phyloP scores from a whole-genome alignment of 2,888 invertebrate genomes.

The Ferdinandea cuprea region DNA sequence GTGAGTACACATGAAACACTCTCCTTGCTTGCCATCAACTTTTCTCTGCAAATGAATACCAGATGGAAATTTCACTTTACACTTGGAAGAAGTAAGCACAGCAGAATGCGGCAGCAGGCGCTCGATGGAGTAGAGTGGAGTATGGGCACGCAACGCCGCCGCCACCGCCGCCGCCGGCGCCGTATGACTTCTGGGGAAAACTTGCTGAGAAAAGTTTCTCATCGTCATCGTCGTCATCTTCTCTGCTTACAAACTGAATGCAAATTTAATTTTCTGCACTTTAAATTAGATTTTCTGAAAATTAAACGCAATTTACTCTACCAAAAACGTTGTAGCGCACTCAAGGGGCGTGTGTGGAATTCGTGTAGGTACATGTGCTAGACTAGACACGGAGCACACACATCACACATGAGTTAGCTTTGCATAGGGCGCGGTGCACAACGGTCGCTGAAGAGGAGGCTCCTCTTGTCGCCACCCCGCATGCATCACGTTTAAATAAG shows the following conservation, averaged over 20 bases:
- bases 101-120: slow-evolving; percentile 13
- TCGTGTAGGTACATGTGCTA: slow-evolving; percentile 57
- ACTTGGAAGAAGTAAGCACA: slow-evolving; percentile 36
- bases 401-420: slow-evolving; percentile 62
- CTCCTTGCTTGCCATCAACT: slow-evolving; percentile 57
- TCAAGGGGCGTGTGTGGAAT: slow-evolving; percentile 54
- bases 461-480: not conserved
- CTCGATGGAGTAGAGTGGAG: too few species aligned
- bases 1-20: slow-evolving; percentile 38
- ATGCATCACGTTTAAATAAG: slow-evolving; percentile 52
- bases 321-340: slow-evolving; percentile 56
- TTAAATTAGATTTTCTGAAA: slow-evolving; percentile 74
- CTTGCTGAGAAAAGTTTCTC: slow-evolving; percentile 65
- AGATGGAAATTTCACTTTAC: slow-evolving; percentile 71
- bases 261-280: slow-evolving; percentile 75
- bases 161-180: too few species aligned
- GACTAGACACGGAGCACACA: slow-evolving; percentile 70
- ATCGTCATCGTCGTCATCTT: slow-evolving; percentile 62
- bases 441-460: slow-evolving; percentile 38
- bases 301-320: slow-evolving; percentile 74
- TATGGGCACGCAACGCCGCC: slow-evolving; percentile 4
- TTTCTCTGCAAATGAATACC: slow-evolving; percentile 62
- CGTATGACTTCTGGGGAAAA: slow-evolving; percentile 58
- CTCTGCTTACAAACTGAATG: slow-evolving; percentile 71
- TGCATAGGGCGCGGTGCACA: slow-evolving; percentile 47